A percentile compares a stretch with the other conserved stretches of the same genome.
These are phyloP conservation scores for Hephaestus fuliginosus DNA, from an alignment of 2,797 vertebrate genomes.

Conservation along the genomic window DNA sequence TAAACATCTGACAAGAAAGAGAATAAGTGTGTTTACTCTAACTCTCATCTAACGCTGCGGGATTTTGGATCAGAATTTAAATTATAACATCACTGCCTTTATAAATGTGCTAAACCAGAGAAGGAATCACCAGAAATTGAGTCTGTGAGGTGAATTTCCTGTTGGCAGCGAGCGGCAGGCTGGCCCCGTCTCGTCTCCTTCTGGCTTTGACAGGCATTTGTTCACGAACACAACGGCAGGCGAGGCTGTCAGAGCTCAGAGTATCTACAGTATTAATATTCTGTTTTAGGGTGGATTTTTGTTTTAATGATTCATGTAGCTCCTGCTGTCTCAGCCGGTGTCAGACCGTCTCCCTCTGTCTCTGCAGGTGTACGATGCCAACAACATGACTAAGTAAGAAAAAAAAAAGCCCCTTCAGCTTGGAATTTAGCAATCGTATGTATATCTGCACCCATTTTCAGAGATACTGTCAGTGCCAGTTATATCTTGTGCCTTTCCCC, in stretches of 20 bases:
- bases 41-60: too few species aligned
- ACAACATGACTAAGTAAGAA: slow-evolving; percentile 60
- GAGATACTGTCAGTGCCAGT: slow-evolving; percentile 56
- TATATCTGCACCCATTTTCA: slow-evolving; percentile 40
- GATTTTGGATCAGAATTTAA: background rate
- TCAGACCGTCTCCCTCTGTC: slow-evolving; percentile 50
- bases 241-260: slow-evolving; percentile 47
- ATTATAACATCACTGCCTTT: background rate
- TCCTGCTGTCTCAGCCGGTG: slow-evolving; percentile 67
- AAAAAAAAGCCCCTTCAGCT: slow-evolving; percentile 34
- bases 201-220: slow-evolving; percentile 54
- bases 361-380: slow-evolving; percentile 50
- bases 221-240: slow-evolving; percentile 30
- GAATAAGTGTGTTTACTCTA: background rate
- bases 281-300: slow-evolving; percentile 57
- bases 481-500: slow-evolving; percentile 39
- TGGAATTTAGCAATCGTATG: slow-evolving; percentile 29
- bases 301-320: slow-evolving; percentile 75
- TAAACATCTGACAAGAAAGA: background rate
- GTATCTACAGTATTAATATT: slow-evolving; percentile 57
- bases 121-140: background rate
- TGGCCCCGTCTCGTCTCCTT: slow-evolving; percentile 30
- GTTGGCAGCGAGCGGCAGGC: slow-evolving; percentile 18
- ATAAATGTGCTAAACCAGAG: background rate
- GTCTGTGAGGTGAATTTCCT: slow-evolving; percentile 1